Evolutionary conservation across 2,888 invertebrate species (phyloP).

Genomic region (Agrotis puta): DNA sequence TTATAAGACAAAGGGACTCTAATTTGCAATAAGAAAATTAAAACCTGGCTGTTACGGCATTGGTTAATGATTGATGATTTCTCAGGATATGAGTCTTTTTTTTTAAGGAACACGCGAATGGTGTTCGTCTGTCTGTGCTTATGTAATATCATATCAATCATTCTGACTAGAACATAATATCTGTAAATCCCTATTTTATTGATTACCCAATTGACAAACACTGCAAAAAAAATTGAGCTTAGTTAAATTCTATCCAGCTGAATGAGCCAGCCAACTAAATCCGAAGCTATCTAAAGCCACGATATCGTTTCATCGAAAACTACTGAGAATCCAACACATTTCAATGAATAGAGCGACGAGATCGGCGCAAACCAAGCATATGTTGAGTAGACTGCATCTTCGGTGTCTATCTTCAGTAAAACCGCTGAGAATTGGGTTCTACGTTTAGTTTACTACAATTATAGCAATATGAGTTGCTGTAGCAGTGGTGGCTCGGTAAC

Average conservation of each 20-base stretch:
- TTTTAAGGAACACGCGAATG: too few species aligned
- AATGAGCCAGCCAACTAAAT: conserved; percentile 23
- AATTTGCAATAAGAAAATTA: too few species aligned
- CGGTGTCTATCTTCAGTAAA: neutral
- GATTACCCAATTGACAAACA: neutral
- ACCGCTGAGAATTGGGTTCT: neutral
- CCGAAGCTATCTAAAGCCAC: conserved; percentile 22
- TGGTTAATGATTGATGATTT: too few species aligned
- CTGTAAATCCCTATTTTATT: neutral
- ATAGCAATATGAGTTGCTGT: too few species aligned
- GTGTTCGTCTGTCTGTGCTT: too few species aligned
- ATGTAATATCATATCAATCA: too few species aligned
- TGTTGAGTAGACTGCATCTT: neutral
- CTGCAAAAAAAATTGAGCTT: conserved; percentile 1
- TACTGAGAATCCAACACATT: conserved; percentile 24
- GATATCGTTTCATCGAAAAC: conserved; percentile 34
- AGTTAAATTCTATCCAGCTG: conserved; percentile 7
- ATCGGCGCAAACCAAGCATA: conserved; percentile 20
- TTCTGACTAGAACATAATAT: too few species aligned
- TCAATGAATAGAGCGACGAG: conserved; percentile 24
- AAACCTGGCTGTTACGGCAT: too few species aligned
- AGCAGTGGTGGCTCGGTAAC: too few species aligned
- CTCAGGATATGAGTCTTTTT: too few species aligned
- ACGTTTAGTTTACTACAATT: neutral
- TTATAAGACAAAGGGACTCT: too few species aligned